Evolutionary conservation across 2,113 vertebrate genomes (phyloP).

Genomic region (Hippoglossus stenolepis): DNA sequence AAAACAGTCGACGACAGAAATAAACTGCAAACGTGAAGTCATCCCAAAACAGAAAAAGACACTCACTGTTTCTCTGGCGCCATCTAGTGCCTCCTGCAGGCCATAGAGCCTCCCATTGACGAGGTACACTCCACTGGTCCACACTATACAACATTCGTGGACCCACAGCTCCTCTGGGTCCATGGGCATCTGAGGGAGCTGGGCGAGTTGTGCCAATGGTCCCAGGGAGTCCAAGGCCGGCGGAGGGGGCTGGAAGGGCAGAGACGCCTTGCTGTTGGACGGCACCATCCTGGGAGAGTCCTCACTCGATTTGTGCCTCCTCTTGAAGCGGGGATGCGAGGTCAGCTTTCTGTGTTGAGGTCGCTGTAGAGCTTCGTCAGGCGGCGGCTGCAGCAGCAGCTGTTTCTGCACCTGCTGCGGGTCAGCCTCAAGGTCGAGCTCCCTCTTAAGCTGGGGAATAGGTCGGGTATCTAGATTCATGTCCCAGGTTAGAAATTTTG

Average conservation of each 20-base stretch:
- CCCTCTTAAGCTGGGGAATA: slow-evolving; percentile 67
- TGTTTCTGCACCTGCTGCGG: slow-evolving; percentile 41
- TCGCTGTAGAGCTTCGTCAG: slow-evolving; percentile 84
- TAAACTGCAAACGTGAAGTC: neutral
- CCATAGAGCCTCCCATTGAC: slow-evolving; percentile 97
- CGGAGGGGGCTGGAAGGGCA: slow-evolving; percentile 88
- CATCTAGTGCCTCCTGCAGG: slow-evolving; percentile 97
- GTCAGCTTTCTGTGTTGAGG: slow-evolving; percentile 91
- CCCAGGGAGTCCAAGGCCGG: slow-evolving; percentile 88
- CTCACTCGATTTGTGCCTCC: slow-evolving; percentile 95
- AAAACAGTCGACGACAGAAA: neutral
- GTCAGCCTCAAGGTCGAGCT: slow-evolving; percentile 68
- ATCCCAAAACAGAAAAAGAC: neutral
- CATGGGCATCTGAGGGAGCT: slow-evolving; percentile 98
- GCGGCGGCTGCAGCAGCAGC: slow-evolving; percentile 73
- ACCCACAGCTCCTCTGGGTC: slow-evolving; percentile 99
- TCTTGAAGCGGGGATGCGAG: slow-evolving; percentile 94
- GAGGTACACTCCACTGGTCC: slow-evolving; percentile 98
- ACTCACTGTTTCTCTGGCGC: slow-evolving; percentile 97
- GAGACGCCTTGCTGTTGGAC: slow-evolving; percentile 88
- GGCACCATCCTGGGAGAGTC: slow-evolving; percentile 89
- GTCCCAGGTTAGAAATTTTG: slow-evolving; percentile 80
- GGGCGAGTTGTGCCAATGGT: slow-evolving; percentile 91
- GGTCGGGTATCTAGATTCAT: slow-evolving; percentile 72
- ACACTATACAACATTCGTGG: slow-evolving; percentile 96